phyloP scores from a whole-genome alignment of 2,797 vertebrate genomes.

The Prunella strophiata region DNA sequence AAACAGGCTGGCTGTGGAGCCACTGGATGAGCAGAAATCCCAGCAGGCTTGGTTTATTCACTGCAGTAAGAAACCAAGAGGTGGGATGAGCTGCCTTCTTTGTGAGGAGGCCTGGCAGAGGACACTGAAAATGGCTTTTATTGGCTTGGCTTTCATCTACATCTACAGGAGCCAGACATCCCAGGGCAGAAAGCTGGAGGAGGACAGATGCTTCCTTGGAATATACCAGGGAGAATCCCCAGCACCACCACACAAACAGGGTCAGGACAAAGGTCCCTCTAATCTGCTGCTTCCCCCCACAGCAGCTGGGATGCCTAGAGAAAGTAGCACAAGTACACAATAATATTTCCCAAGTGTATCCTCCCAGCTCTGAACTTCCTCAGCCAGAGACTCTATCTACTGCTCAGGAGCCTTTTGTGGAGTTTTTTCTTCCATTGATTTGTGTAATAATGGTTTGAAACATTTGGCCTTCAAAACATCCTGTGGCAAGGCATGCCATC shows the following conservation, averaged over 20 bases:
- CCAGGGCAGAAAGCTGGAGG: not conserved
- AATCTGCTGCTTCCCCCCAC: not conserved
- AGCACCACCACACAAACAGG: not conserved
- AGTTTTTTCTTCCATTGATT: not conserved
- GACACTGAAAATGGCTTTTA: not conserved
- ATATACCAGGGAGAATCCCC: slow-evolving; percentile 3
- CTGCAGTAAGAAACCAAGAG: not conserved
- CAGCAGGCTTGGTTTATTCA: not conserved
- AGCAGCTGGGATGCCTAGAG: not conserved
- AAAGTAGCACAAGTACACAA: not conserved
- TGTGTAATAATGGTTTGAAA: slow-evolving; percentile 24
- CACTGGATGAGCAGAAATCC: not conserved
- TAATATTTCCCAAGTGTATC: slow-evolving; percentile 49
- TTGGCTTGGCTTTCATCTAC: not conserved
- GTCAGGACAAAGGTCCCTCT: slow-evolving; percentile 5
- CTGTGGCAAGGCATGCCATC: slow-evolving; percentile 20
- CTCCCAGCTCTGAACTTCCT: slow-evolving; percentile 58
- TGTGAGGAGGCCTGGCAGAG: not conserved
- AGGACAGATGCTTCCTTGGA: not conserved
- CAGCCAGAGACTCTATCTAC: not conserved
- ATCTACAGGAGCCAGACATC: not conserved
- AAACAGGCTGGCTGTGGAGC: not conserved
- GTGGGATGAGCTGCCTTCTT: not conserved
- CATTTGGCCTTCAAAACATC: slow-evolving; percentile 50
- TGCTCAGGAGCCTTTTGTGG: not conserved